phyloP scores from a whole-genome alignment of 2,888 invertebrate species.

The Papilio gigon region DNA sequence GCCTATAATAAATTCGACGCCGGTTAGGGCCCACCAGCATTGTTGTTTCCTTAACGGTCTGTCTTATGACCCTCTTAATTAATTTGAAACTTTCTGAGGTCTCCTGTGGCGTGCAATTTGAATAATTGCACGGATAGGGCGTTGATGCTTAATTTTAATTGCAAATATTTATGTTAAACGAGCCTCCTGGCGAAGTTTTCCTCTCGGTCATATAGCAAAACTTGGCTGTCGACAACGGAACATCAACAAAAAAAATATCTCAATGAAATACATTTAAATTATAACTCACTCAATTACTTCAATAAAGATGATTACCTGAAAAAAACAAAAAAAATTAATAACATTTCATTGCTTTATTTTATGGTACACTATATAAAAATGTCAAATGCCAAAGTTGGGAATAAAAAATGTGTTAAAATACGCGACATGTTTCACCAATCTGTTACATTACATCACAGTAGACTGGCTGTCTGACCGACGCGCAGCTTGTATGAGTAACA shows the following conservation, averaged over 20 bases:
- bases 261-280: neutral
- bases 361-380: conserved; percentile 14
- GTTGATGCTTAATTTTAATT: conserved; percentile 80
- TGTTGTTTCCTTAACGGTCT: conserved; percentile 81
- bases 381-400: conserved; percentile 23
- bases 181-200: conserved; percentile 54
- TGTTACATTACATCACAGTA: conserved; percentile 47
- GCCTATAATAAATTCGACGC: conserved; percentile 73
- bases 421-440: conserved; percentile 45
- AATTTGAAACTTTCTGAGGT: conserved; percentile 82
- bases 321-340: conserved; percentile 7
- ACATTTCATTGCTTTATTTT: neutral
- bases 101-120: conserved; percentile 81
- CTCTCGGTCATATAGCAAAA: conserved; percentile 21
- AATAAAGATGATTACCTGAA: conserved; percentile 41
- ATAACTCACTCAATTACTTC: conserved; percentile 19
- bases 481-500: conserved; percentile 49
- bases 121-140: conserved; percentile 80
- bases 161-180: conserved; percentile 82
- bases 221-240: neutral
- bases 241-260: neutral
- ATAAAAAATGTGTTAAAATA: conserved; percentile 26
- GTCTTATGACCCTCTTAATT: conserved; percentile 82
- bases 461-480: conserved; percentile 48
- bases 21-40: conserved; percentile 68